Evolutionary conservation across 2,888 invertebrate genomes (phyloP).

Genomic region (Amiota mariae): DNA sequence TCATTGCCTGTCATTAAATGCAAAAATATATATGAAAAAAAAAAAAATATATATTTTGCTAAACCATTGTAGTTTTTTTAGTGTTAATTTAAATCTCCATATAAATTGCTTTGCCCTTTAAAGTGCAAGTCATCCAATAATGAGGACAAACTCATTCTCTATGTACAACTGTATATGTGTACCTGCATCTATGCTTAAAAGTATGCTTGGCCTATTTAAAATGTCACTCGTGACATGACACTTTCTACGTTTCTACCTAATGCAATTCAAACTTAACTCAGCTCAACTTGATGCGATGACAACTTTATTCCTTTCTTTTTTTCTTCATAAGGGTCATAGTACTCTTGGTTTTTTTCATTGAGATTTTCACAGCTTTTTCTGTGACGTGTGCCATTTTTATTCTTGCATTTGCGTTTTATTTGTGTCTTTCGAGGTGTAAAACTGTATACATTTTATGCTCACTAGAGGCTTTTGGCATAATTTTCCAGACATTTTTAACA

Average conservation of each 20-base stretch:
- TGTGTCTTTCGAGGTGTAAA: conserved; percentile 18
- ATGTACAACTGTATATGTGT: background rate
- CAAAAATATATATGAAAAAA: background rate
- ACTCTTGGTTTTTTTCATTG: background rate
- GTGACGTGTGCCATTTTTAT: conserved; percentile 10
- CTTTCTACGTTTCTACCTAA: background rate
- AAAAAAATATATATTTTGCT: too few species aligned
- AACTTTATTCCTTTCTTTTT: too few species aligned
- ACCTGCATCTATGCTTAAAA: background rate
- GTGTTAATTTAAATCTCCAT: too few species aligned
- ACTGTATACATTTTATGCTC: background rate
- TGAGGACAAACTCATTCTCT: too few species aligned
- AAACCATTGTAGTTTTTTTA: too few species aligned
- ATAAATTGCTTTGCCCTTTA: too few species aligned
- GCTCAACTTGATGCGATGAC: too few species aligned
- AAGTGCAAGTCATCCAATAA: too few species aligned
- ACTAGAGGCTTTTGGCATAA: conserved; percentile 14
- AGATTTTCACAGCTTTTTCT: background rate
- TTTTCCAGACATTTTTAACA: background rate
- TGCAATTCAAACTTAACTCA: too few species aligned
- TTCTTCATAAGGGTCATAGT: too few species aligned
- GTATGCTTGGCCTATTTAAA: conserved; percentile 25
- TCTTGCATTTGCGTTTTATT: conserved; percentile 1
- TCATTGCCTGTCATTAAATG: too few species aligned
- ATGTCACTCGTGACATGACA: conserved; percentile 5